Percentiles rank a stretch among this genome's conserved stretches.
phyloP scores from a whole-genome alignment of 1,140 invertebrate genomes.

The Venustaconcha ellipsiformis region DNA sequence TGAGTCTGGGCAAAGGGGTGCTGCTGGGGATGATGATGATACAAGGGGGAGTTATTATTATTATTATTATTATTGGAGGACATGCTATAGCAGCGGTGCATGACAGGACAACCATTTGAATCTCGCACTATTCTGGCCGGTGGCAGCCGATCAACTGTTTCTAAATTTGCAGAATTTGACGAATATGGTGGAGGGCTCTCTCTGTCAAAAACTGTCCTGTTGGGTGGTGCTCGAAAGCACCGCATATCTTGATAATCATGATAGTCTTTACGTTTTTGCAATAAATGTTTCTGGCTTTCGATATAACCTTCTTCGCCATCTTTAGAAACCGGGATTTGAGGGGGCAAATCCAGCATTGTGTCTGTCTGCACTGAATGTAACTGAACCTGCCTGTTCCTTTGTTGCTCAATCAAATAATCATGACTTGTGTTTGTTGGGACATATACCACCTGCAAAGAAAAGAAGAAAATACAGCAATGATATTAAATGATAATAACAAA shows the following conservation, averaged over 20 bases:
- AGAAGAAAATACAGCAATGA: not conserved
- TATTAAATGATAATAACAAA: too few relatives aligned
- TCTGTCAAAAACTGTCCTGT: conserved; percentile 78
- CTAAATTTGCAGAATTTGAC: conserved; percentile 64
- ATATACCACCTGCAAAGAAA: conserved; percentile 38
- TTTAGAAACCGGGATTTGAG: conserved; percentile 75
- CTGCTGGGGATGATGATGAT: conserved; percentile 12
- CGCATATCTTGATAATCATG: conserved; percentile 73
- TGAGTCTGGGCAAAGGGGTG: conserved; percentile 15
- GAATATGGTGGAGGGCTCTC: conserved; percentile 78
- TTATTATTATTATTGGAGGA: conserved; percentile 14
- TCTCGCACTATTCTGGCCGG: conserved; percentile 22
- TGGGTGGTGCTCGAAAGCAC: conserved; percentile 79
- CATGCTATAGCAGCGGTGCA: conserved; percentile 36
- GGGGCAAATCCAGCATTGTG: conserved; percentile 77
- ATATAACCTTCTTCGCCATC: conserved; percentile 79
- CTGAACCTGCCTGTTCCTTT: conserved; percentile 72
- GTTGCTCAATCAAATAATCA: conserved; percentile 43
- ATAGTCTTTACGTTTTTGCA: conserved; percentile 76
- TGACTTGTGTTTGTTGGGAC: conserved; percentile 32
- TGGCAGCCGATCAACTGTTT: conserved; percentile 36
- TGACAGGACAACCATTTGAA: conserved; percentile 28
- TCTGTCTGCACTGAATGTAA: conserved; percentile 75
- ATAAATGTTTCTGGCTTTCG: conserved; percentile 74
- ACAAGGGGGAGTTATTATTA: not conserved